phyloP scores from a whole-genome alignment of 2,113 vertebrate species.

The Phocoena sinus region DNA sequence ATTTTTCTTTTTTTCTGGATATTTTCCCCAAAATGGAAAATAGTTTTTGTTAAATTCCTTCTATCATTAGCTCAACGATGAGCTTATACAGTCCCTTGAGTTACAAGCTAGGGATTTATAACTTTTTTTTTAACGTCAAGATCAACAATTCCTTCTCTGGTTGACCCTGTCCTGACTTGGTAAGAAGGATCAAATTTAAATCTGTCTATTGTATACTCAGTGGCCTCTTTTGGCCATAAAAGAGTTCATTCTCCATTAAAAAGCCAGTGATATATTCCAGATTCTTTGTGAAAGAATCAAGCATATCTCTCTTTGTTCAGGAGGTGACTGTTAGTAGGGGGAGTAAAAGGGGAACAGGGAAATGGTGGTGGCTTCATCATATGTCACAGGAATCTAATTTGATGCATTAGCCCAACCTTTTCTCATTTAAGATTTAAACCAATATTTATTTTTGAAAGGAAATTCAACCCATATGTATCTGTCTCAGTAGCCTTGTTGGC shows the following conservation, averaged over 20 bases:
- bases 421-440: slow-evolving; percentile 48
- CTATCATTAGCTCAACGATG: neutral
- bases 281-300: slow-evolving; percentile 50
- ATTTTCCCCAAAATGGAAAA: neutral
- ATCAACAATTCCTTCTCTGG: neutral
- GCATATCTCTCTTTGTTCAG: slow-evolving; percentile 47
- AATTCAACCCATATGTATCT: slow-evolving; percentile 56
- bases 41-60: neutral
- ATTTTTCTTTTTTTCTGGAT: slow-evolving; percentile 24
- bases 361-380: slow-evolving; percentile 3
- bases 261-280: slow-evolving; percentile 6
- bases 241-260: slow-evolving; percentile 36
- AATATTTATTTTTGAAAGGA: slow-evolving; percentile 64
- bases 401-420: neutral
- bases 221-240: neutral
- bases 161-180: neutral
- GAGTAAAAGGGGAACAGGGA: slow-evolving; percentile 11
- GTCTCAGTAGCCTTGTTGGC: slow-evolving; percentile 12
- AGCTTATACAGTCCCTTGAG: neutral
- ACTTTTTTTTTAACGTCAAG: neutral
- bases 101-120: neutral
- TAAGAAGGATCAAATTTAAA: slow-evolving; percentile 35
- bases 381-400: neutral
- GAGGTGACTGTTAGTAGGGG: neutral
- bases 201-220: neutral